These are phyloP conservation scores for Actenoides hombroni DNA, from an alignment of 2,113 vertebrate genomes.

Conservation along the genomic window DNA sequence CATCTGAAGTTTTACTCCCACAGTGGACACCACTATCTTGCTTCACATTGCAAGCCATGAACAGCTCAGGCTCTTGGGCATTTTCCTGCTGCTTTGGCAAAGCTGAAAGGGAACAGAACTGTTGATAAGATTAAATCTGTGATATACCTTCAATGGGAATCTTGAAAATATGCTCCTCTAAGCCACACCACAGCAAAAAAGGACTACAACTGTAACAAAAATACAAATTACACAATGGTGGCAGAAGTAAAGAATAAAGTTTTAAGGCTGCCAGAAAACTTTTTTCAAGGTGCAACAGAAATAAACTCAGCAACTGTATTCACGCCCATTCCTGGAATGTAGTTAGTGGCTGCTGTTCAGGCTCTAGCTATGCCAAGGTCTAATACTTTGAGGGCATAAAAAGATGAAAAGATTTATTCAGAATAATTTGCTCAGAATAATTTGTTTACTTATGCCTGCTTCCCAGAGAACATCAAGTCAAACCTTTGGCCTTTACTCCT, in stretches of 20 bases:
- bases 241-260: background rate
- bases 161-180: background rate
- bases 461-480: background rate
- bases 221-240: background rate
- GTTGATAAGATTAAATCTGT: background rate
- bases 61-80: background rate
- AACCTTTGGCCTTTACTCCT: background rate
- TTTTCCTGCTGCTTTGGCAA: background rate
- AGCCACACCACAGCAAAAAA: background rate
- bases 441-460: background rate
- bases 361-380: background rate
- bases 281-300: background rate
- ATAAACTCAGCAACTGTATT: background rate
- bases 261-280: background rate
- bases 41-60: background rate
- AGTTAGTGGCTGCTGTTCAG: background rate
- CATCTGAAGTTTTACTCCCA: background rate
- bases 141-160: background rate
- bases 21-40: accelerated
- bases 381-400: background rate
- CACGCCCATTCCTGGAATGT: background rate
- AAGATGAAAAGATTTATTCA: background rate
- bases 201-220: background rate
- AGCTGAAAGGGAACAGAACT: background rate
- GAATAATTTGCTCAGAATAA: background rate